Base-by-base conservation (phyloP, 2,113 vertebrate genomes). In the Petroica traversi region DNA sequence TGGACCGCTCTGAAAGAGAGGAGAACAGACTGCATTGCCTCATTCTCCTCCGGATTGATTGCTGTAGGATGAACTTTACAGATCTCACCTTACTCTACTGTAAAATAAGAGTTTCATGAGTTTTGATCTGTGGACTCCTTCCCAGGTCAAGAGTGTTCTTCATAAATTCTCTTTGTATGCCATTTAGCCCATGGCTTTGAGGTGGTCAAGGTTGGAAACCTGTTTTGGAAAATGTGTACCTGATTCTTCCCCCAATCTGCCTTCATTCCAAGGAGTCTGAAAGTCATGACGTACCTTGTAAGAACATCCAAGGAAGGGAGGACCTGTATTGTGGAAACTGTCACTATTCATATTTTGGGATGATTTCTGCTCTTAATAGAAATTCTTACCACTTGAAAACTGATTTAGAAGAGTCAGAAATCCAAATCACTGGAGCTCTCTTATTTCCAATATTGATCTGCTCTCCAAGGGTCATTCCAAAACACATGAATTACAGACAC, bases 391-490 rank as follows among this genome's bases (percentile, higher is more conserved):
- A 63, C 89, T 94, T 69, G 55, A 96, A 97, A 85, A 93, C 73
- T 96, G 73, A 90, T 93, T 89, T 94, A 90, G 41, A 94, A 92
- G 89, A 80, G 85, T 92, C 49, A 92, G 83, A 91, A 86, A 82
- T 91, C 59, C 61, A 85, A 81, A 93, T 97, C 89, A 93, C 38
- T 22, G 85, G 76, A 88, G 22, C 18, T 85, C 43, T 97, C 85
- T 94, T 96, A 81, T 96, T 95, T 92, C 87, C 49, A 83, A 41
- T 89, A 93, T 80, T 96, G 83, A 96, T 97, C 97, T 96, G 66
- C 29, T 78, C 67, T 94, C 76, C 80, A 43, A 93, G 67, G 77
- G 85, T 96, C 83, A 97, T 95, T 98, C 85, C 89, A 96, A 95
- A 97, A 81, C 82, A 92, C 92, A 94, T 91, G 97, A 55, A 96